Percentiles rank a stretch among this genome's conserved stretches.
These are phyloP conservation scores for Proterorhinus semilunaris DNA, from an alignment of 2,113 vertebrate species.

Conservation along the genomic window DNA sequence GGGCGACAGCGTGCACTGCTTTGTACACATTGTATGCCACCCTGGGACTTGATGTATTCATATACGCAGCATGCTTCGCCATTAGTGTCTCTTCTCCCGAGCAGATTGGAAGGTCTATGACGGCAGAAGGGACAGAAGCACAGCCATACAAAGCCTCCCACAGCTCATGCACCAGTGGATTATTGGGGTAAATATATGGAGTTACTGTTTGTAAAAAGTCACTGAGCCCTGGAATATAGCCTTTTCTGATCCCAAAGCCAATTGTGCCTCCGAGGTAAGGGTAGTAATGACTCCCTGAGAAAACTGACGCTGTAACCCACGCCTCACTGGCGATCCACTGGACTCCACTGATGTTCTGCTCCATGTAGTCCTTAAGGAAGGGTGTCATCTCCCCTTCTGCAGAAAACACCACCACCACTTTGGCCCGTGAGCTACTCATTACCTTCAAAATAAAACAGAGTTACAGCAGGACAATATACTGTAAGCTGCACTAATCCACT, in stretches of 20 bases:
- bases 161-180: slow-evolving; percentile 68
- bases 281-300: slow-evolving; percentile 67
- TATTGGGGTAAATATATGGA: slow-evolving; percentile 62
- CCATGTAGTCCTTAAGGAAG: slow-evolving; percentile 73
- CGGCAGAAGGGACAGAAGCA: slow-evolving; percentile 25
- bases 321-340: slow-evolving; percentile 80
- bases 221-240: slow-evolving; percentile 63
- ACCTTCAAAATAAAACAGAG: slow-evolving; percentile 38
- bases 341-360: slow-evolving; percentile 73
- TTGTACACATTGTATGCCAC: slow-evolving; percentile 76
- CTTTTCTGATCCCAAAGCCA: slow-evolving; percentile 73
- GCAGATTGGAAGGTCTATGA: slow-evolving; percentile 49
- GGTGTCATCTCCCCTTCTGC: slow-evolving; percentile 75
- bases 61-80: slow-evolving; percentile 65
- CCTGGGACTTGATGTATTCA: slow-evolving; percentile 71
- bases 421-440: slow-evolving; percentile 71
- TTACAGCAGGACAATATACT: not conserved
- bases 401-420: slow-evolving; percentile 75
- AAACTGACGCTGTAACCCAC: slow-evolving; percentile 75
- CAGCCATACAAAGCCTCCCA: slow-evolving; percentile 76
- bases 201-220: slow-evolving; percentile 68
- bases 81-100: slow-evolving; percentile 63
- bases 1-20: slow-evolving; percentile 72
- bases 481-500: not conserved
- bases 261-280: slow-evolving; percentile 75